Evolutionary conservation across 1,140 invertebrate species (phyloP), one percentile per base, ranked within the genome.

Genomic region (Ericerus pela): DNA sequence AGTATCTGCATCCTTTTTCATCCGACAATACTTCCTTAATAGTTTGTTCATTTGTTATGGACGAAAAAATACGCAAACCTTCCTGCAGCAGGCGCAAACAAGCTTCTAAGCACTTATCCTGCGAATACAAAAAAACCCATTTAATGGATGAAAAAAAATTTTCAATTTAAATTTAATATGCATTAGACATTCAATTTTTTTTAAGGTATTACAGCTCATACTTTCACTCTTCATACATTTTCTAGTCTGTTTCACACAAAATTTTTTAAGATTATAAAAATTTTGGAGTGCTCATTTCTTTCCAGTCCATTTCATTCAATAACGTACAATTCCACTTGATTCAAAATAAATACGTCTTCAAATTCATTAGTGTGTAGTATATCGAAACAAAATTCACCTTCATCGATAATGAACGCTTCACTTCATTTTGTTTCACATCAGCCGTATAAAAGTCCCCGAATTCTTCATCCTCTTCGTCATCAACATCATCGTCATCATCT

Each of bases 401-500:
- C n/a, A n/a, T n/a, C n/a, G n/a, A n/a, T n/a, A n/a, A n/a, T n/a
- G n/a, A n/a, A n/a, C n/a, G n/a, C n/a, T n/a, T n/a, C n/a, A n/a
- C 29, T 24, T 33, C 36, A 27, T 2, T n/a, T 20, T 29, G 58
- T 73, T 63, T 59, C 64, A 64, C 63, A 72, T 69, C 43, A 74
- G 62, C 38, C 73, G 73, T 62, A 72, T 74, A 55, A 73, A 73
- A 59, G 26, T 47, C 41, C 2, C 41, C 20, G 20, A 47, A 47
- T 14, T 47, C 26, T 22, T 47, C 41, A 47, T 47, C 41, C 26
- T 47, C 41, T 47, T 70, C 71, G 56, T 75, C 73, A 59, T 74
- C 71, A 3, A 61, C 53, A 26, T 11, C 14, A 14, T 55, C 55
- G 54, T 51, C 43, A 58, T 58, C 12, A 52, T 28, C 55, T 11